Evolutionary conservation across 2,113 vertebrate species (phyloP).

Genomic region (Cololabis saira): DNA sequence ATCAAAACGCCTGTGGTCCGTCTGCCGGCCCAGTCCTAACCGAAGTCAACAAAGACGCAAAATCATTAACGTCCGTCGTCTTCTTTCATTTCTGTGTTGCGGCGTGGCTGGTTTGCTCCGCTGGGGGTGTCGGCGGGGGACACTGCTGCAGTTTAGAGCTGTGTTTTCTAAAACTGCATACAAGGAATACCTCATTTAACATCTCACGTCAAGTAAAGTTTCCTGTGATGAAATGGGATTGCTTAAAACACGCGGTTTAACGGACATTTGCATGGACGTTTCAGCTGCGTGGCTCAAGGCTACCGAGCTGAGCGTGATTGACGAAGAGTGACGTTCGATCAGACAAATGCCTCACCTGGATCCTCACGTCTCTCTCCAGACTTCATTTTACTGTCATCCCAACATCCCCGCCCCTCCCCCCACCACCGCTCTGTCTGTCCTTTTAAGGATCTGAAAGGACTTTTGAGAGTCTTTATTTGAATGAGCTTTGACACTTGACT

Average conservation of each 20-base stretch:
- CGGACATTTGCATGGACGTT: slow-evolving; percentile 9
- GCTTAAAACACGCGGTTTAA: slow-evolving; percentile 4
- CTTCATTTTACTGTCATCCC: slow-evolving; percentile 30
- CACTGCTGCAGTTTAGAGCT: neutral
- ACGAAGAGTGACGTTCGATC: slow-evolving; percentile 39
- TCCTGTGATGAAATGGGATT: slow-evolving; percentile 14
- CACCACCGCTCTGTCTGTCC: slow-evolving; percentile 32
- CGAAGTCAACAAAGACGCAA: slow-evolving; percentile 22
- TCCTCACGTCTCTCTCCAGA: slow-evolving; percentile 43
- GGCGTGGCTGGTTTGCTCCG: neutral
- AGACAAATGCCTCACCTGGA: slow-evolving; percentile 65
- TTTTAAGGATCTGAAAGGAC: slow-evolving; percentile 9
- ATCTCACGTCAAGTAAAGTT: slow-evolving; percentile 11
- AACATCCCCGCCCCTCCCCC: neutral
- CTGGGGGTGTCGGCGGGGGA: neutral
- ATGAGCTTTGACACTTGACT: slow-evolving; percentile 57
- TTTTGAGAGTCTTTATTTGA: slow-evolving; percentile 40
- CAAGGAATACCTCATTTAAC: neutral
- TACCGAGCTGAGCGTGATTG: slow-evolving; percentile 47
- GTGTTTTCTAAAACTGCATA: neutral
- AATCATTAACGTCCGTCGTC: slow-evolving; percentile 28
- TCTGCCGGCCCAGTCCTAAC: slow-evolving; percentile 22
- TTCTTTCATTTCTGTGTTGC: slow-evolving; percentile 22
- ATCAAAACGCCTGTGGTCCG: slow-evolving; percentile 2
- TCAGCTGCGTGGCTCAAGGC: slow-evolving; percentile 35